phyloP scores from a whole-genome alignment of 2,888 invertebrate genomes.

The Gymnocheta viridis region DNA sequence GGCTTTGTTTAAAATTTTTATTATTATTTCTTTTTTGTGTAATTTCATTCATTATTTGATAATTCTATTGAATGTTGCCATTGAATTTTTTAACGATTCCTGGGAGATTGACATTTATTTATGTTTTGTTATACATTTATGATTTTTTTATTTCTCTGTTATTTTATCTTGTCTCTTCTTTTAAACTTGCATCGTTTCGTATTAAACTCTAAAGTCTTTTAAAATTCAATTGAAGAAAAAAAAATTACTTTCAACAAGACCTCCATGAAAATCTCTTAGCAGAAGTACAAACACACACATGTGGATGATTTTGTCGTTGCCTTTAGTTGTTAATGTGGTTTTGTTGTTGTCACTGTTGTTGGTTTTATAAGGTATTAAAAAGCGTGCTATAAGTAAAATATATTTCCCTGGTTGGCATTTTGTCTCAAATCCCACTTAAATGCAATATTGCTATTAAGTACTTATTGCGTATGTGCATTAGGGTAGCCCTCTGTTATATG shows the following conservation, averaged over 20 bases:
- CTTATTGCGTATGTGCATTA: neutral
- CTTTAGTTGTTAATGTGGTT: neutral
- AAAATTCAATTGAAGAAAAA: constrained; percentile 43
- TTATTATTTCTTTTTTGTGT: constrained; percentile 10
- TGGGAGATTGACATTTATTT: constrained; percentile 13
- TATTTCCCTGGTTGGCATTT: constrained; percentile 48
- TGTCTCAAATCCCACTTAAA: constrained; percentile 53
- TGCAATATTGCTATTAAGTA: constrained; percentile 30
- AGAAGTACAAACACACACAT: too few species aligned
- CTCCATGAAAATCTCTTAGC: constrained; percentile 38
- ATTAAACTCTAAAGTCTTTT: constrained; percentile 33
- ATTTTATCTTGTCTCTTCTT: constrained; percentile 7
- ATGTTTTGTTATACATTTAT: constrained; percentile 23
- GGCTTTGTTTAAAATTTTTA: constrained; percentile 15
- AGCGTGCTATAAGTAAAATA: constrained; percentile 46
- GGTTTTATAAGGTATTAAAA: constrained; percentile 46
- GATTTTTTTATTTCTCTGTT: neutral
- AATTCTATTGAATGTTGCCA: constrained; percentile 50
- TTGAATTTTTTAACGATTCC: constrained; percentile 61
- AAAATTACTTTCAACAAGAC: constrained; percentile 33
- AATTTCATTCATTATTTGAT: constrained; percentile 39
- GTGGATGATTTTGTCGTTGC: constrained; percentile 6
- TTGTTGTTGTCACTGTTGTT: constrained; percentile 12
- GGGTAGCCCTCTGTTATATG: neutral
- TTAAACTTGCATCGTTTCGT: neutral